Conservation (phyloP, 2,888 invertebrate genomes). For the Hydraecia micacea region DNA sequence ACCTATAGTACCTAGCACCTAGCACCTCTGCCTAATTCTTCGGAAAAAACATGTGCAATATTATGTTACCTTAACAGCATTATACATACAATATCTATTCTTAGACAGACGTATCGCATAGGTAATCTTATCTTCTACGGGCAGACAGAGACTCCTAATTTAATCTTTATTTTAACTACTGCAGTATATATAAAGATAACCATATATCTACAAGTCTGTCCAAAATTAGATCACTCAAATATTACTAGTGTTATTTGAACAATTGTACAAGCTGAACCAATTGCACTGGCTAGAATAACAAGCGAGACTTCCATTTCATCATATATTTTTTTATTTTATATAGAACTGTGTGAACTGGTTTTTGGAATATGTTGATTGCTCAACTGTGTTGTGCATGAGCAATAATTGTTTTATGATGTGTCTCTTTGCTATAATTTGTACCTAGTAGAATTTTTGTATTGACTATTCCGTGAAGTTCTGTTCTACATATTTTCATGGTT, state of each 20-base stretch:
- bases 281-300: slow-evolving; percentile 52
- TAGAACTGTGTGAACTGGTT: slow-evolving; percentile 64
- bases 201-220: background rate
- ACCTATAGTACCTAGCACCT: too few relatives aligned
- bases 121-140: too few relatives aligned
- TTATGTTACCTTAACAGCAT: too few relatives aligned
- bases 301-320: slow-evolving; percentile 72
- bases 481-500: background rate
- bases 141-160: too few relatives aligned
- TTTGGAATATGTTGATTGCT: slow-evolving; percentile 60
- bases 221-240: slow-evolving; percentile 73
- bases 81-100: too few relatives aligned
- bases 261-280: slow-evolving; percentile 61
- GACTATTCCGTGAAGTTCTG: background rate
- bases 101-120: too few relatives aligned
- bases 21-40: too few relatives aligned
- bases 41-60: too few relatives aligned
- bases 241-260: slow-evolving; percentile 70
- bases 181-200: too few relatives aligned
- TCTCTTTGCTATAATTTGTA: slow-evolving; percentile 31
- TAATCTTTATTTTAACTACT: too few relatives aligned
- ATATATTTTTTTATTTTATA: slow-evolving; percentile 58
- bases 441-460: slow-evolving; percentile 17
- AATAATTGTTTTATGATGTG: slow-evolving; percentile 46
- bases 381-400: slow-evolving; percentile 56